Evolutionary conservation across 2,797 vertebrate species (phyloP), one percentile per base, ranked within the genome.

Genomic region (Distichodus sexfasciatus): DNA sequence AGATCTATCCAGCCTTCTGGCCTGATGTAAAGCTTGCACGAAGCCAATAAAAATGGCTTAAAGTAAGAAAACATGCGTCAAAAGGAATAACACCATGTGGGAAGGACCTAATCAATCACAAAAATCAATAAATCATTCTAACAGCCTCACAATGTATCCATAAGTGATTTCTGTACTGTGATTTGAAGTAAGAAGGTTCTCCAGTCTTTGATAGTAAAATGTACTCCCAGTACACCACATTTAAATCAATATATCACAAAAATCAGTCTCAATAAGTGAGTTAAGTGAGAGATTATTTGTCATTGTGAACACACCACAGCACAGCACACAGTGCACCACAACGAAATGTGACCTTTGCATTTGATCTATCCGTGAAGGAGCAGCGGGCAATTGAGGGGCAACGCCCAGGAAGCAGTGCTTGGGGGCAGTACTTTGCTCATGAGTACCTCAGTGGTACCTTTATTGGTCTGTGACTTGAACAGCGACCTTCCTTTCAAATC

Each of bases 51-150:
- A n/a, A n/a, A n/a, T n/a, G n/a, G n/a, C n/a, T n/a, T n/a, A n/a
- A n/a, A n/a, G n/a, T n/a, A n/a, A n/a, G n/a, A 19, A 58, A 75
- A 51, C 29, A 54, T 40, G 66, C 47, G 58, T 71, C 54, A 63
- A 12, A 47, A 40, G 29, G 33, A 75, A 71, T 61, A 15, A 50
- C 2, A 11, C 43, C 1, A 75, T 28, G 28, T 8, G 54, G 61
- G 60, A 40, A 44, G 31, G 26, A 64, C 47, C 11, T 9, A 5
- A 48, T 59, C 29, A n/a, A 59, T 57, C 35, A 58, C 6, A 6
- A 9, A 47, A 43, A 60, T 48, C 33, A 4, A 54, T 65, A 24
- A 29, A 21, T 26, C 43, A 1, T 40, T 47, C 28, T 21, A 14
- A 15, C 12, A 33, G 15, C 12, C 46, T 15, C 11, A 61, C n/a